phyloP scores from a whole-genome alignment of 2,797 vertebrate genomes.

The Rhadinocentrus ornatus region DNA sequence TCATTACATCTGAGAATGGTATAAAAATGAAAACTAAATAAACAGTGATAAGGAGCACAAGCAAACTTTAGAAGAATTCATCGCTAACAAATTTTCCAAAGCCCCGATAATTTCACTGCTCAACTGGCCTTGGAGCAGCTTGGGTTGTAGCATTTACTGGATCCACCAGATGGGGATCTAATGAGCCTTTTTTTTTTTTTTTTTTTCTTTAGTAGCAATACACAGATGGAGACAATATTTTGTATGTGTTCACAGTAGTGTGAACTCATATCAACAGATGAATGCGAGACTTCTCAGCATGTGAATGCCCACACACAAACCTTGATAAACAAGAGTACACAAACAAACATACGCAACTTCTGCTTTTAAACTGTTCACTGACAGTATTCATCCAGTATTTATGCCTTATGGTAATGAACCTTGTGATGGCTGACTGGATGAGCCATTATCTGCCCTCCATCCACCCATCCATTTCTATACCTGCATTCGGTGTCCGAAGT shows the following conservation, averaged over 20 bases:
- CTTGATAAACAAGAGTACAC: conserved; percentile 3
- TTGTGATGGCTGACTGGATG: neutral
- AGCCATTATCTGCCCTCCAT: neutral
- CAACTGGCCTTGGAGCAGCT: conserved; percentile 87
- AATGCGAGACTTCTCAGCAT: conserved; percentile 36
- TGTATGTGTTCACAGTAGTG: conserved; percentile 65
- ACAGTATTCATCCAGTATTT: too few relatives aligned
- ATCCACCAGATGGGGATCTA: conserved; percentile 88
- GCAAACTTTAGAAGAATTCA: conserved; percentile 54
- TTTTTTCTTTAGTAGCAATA: conserved; percentile 74
- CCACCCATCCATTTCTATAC: neutral
- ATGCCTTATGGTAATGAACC: neutral
- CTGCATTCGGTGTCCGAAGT: too few relatives aligned
- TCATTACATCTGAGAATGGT: conserved; percentile 21
- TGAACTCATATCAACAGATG: conserved; percentile 55
- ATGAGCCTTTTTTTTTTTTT: conserved; percentile 81
- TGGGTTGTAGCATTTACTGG: conserved; percentile 85
- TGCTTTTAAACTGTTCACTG: conserved; percentile 5
- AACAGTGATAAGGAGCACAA: conserved; percentile 38
- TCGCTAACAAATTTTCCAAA: conserved; percentile 67
- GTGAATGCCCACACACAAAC: conserved; percentile 19
- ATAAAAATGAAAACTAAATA: conserved; percentile 26
- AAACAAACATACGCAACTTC: conserved; percentile 1
- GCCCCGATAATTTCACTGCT: conserved; percentile 83
- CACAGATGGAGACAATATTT: conserved; percentile 81